These are phyloP conservation scores for Diabrotica balteata DNA, from an alignment of 2,888 invertebrate genomes.

Conservation along the genomic window DNA sequence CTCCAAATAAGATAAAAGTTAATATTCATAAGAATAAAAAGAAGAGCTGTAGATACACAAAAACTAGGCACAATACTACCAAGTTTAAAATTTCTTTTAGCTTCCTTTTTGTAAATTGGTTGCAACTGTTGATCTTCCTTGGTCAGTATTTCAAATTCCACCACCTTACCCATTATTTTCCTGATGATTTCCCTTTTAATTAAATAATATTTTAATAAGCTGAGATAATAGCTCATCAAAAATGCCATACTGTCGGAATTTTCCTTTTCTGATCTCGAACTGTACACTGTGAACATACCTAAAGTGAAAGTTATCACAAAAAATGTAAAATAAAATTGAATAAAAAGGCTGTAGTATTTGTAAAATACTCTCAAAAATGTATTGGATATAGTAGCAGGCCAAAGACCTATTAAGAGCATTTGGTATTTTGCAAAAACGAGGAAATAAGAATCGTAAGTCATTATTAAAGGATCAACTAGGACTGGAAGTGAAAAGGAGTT, in stretches of 20 bases:
- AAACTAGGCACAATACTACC: neutral
- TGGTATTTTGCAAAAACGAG: conserved; percentile 3
- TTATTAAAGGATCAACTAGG: neutral
- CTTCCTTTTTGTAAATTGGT: neutral
- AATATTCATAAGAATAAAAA: too few relatives aligned
- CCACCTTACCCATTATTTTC: neutral
- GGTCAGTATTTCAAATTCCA: neutral
- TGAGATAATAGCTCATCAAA: neutral
- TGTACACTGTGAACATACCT: neutral
- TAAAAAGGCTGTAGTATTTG: neutral
- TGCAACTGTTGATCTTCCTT: neutral
- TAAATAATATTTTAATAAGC: neutral
- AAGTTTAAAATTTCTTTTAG: neutral
- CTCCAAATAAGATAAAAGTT: neutral
- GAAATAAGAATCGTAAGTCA: conserved; percentile 17
- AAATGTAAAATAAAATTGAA: neutral
- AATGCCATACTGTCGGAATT: neutral
- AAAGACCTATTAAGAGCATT: conserved; percentile 13
- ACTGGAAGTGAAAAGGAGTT: too few relatives aligned
- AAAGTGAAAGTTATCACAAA: conserved; percentile 10
- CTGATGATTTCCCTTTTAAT: neutral
- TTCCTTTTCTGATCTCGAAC: neutral
- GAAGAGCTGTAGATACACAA: neutral
- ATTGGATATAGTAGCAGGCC: conserved; percentile 18
- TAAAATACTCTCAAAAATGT: neutral